Evolutionary conservation across 2,888 invertebrate species (phyloP).

Genomic region (Xiphydria camelus): DNA sequence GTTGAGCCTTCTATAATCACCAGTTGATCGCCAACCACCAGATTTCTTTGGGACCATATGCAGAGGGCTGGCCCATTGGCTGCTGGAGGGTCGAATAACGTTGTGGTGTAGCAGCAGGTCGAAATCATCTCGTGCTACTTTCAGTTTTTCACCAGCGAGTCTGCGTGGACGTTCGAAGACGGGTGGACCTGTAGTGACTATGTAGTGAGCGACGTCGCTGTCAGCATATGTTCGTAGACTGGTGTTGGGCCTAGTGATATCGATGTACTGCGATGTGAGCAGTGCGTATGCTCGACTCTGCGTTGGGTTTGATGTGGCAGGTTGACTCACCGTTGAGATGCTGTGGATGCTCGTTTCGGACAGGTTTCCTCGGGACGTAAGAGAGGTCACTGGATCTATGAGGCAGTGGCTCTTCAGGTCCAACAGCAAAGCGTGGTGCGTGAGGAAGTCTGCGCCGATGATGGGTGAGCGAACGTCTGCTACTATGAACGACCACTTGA

Average conservation of each 20-base stretch:
- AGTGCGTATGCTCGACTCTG: background rate
- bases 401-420: conserved; percentile 7
- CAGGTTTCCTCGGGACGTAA: conserved; percentile 5
- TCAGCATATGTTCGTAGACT: background rate
- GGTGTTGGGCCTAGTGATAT: conserved; percentile 3
- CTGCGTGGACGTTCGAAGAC: conserved; percentile 5
- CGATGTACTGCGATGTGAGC: conserved; percentile 2
- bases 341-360: conserved; percentile 1
- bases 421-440: conserved; percentile 9
- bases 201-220: background rate
- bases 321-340: conserved; percentile 11
- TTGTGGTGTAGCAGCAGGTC: conserved; percentile 7
- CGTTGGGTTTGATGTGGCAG: background rate
- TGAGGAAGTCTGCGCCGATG: conserved; percentile 15
- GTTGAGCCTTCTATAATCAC: conserved; percentile 17
- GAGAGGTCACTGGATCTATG: conserved; percentile 8
- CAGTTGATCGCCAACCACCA: conserved; percentile 9
- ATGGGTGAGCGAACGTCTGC: conserved; percentile 14
- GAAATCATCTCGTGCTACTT: conserved; percentile 51
- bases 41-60: conserved; percentile 13
- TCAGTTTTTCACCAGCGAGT: conserved; percentile 4
- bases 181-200: conserved; percentile 9
- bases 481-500: conserved; percentile 11
- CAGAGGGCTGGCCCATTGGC: conserved; percentile 20
- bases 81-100: conserved; percentile 10